Evolutionary conservation across 2,113 vertebrate species (phyloP).

Genomic region (Spheniscus mendiculus): DNA sequence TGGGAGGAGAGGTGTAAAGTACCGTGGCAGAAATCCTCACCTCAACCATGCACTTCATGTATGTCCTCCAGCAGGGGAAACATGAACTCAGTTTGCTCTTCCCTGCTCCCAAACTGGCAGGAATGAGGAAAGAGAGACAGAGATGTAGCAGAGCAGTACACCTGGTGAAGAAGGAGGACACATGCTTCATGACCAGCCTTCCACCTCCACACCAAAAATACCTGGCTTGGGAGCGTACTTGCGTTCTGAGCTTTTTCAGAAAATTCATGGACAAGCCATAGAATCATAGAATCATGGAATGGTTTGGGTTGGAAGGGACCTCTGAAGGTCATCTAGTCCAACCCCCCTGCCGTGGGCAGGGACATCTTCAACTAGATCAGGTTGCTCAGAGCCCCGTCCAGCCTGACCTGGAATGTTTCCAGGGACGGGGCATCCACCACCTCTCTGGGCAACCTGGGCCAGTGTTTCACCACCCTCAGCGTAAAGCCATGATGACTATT

Average conservation of each 20-base stretch:
- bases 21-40: background rate
- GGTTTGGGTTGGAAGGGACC: too few relatives aligned
- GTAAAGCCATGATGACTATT: background rate
- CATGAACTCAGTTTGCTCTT: background rate
- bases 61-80: background rate
- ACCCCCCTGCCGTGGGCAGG: too few relatives aligned
- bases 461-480: too few relatives aligned
- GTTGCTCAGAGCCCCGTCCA: too few relatives aligned
- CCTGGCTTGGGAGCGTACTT: background rate
- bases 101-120: background rate
- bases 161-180: background rate
- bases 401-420: too few relatives aligned
- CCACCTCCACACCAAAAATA: background rate
- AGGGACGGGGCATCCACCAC: too few relatives aligned
- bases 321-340: too few relatives aligned
- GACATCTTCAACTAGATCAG: too few relatives aligned
- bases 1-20: background rate
- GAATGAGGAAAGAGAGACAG: background rate
- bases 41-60: background rate
- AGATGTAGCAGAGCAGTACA: fast-evolving
- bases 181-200: background rate
- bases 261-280: background rate
- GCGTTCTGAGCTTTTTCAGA: background rate
- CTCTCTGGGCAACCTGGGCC: too few relatives aligned
- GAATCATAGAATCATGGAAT: too few relatives aligned